Evolutionary conservation across 2,888 invertebrate genomes (phyloP), one percentile per base, ranked within the genome.

Genomic region (Amaurobius ferox): DNA sequence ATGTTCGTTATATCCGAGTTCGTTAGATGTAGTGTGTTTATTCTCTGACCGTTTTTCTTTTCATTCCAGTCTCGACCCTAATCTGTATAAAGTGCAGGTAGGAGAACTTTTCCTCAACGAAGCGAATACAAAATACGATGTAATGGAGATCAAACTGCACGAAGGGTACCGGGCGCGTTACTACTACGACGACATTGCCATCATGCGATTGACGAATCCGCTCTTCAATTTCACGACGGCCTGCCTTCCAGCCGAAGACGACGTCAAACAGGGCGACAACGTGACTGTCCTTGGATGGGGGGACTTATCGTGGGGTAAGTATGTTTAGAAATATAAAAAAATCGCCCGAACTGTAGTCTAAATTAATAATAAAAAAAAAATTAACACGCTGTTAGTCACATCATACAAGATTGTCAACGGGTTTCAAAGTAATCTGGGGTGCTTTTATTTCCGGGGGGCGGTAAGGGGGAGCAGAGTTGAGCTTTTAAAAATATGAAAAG

Each of bases 151-250:
- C 64, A 71, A 67, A 16, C 16, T 71, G 3, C 87, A 87, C 66
- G 78, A 78, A 16, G 40, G 28, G 19, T 87, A 87, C 67, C 23
- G 61, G 6, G n/a, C 71, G 7, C 72, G 77, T 7, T 78, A 66
- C 35, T 79, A 87, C 23, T 87, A 87, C 55, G 64, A 87, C 62
- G 87, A 87, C 29, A 87, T 87, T 16, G 87, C 87, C 30, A 77
- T 87, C 5, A 13, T 87, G 23, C 55, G 79, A 7, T 77, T 87
- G 2, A 16, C 66, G 1, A n/a, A 29, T 19, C 39, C 77, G 16
- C 13, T 72, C 0, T 2, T 19, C 0, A 23, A 62, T 5, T 13
- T 55, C 9, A n/a, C 44, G 5, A 70, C 85, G 16, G 78, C 35
- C 3, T 85, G 85, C n/a, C 28, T 85, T 0, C 85, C 85, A 5